phyloP scores from a whole-genome alignment of 2,888 invertebrate species.

The Epirrhoe tristata region DNA sequence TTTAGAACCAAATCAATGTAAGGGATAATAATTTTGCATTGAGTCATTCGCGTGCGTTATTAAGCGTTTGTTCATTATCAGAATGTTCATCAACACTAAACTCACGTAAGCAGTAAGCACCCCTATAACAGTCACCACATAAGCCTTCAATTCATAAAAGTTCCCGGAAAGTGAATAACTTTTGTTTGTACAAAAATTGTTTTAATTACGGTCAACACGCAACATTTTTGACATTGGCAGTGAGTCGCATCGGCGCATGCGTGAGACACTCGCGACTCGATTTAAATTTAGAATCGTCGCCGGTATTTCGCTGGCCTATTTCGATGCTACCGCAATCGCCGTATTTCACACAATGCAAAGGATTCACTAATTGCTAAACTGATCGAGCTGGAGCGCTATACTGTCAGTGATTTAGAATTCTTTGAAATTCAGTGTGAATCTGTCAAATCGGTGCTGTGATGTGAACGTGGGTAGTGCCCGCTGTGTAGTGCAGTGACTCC shows the following conservation, averaged over 20 bases:
- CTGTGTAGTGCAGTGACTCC: constrained; percentile 13
- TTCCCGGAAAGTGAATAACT: constrained; percentile 34
- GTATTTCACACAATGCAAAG: constrained; percentile 61
- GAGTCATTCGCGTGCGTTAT: constrained; percentile 41
- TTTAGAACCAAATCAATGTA: no score
- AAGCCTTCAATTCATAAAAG: constrained; percentile 37
- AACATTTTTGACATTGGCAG: constrained; percentile 60
- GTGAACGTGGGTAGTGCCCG: constrained; percentile 36
- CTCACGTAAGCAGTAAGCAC: constrained; percentile 33
- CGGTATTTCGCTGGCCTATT: constrained; percentile 75
- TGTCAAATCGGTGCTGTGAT: constrained; percentile 44
- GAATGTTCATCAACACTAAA: constrained; percentile 41
- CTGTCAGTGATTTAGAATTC: constrained; percentile 50
- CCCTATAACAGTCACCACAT: constrained; percentile 41
- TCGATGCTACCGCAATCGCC: constrained; percentile 65
- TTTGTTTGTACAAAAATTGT: constrained; percentile 29
- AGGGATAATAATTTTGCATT: constrained; percentile 21
- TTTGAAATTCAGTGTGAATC: constrained; percentile 21
- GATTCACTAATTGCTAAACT: constrained; percentile 49
- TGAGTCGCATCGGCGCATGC: constrained; percentile 70
- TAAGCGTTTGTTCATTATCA: constrained; percentile 35
- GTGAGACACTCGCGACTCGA: constrained; percentile 64
- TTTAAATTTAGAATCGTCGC: constrained; percentile 78
- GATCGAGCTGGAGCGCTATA: constrained; percentile 45
- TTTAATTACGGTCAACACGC: constrained; percentile 46